Percentiles rank a stretch among this genome's conserved stretches.
phyloP scores from a whole-genome alignment of 2,797 vertebrate species.

The Leuciscus waleckii region DNA sequence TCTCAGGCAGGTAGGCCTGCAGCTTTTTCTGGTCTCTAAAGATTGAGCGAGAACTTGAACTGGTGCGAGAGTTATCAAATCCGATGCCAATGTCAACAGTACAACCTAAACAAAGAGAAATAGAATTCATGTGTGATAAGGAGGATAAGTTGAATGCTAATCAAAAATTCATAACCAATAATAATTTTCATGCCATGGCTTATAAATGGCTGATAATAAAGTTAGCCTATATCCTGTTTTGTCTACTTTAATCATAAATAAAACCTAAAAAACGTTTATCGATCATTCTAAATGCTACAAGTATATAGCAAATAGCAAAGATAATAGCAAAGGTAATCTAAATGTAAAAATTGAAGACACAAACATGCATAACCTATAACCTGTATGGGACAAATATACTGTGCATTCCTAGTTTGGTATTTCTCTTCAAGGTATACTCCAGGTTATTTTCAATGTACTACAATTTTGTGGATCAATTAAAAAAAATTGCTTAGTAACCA shows the following conservation, averaged over 20 bases:
- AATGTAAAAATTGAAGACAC: background rate
- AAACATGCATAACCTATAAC: background rate
- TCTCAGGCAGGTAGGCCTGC: slow-evolving; percentile 73
- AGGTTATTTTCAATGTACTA: background rate
- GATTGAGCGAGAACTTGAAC: slow-evolving; percentile 50
- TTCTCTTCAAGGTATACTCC: background rate
- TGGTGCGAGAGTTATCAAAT: slow-evolving; percentile 79
- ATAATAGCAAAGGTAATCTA: background rate
- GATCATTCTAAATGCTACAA: background rate
- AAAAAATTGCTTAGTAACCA: no score
- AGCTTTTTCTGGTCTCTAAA: slow-evolving; percentile 74
- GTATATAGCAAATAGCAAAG: background rate
- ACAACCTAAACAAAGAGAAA: slow-evolving; percentile 75
- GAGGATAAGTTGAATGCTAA: background rate
- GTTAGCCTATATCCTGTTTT: background rate
- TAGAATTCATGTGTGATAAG: background rate
- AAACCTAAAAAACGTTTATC: background rate
- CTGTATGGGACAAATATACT: background rate
- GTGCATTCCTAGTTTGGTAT: background rate
- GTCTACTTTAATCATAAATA: background rate
- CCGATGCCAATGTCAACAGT: slow-evolving; percentile 82
- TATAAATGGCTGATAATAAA: background rate
- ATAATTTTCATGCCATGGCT: background rate
- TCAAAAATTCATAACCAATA: background rate
- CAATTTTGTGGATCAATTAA: background rate